Base-by-base conservation (phyloP, 2,888 invertebrate genomes). In the Pocota personata region DNA sequence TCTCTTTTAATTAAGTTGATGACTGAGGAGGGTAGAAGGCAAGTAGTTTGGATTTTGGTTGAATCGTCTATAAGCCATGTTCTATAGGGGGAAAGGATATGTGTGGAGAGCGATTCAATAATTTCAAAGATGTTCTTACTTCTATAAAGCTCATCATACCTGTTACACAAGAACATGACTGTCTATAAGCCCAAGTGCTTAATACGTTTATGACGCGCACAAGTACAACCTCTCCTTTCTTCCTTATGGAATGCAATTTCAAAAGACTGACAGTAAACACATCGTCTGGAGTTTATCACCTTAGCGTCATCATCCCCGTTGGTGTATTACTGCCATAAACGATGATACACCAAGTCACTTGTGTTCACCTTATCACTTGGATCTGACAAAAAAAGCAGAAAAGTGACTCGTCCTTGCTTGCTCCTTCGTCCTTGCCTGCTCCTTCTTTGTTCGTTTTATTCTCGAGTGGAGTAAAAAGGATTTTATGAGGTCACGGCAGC, bases 1-100 rank as follows among this genome's bases (percentile, higher is more conserved):
- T 77, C 82, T 75, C 57, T 82, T 80, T 86, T 86, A 82, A 86
- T 86, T 82, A 86, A 82, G 67, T 52, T 67, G 76, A 82, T 86
- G 76, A 35, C 64, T 75, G 60, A 55, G 6, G 14, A 35, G 8
- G 10, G 2, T 4, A 1, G 6, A 16, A 10, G 7, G 32, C 1
- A 32, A 10, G 10, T 0, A 0, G 32, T 32, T 8, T 8, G 32
- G 7, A 1, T 8, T 32, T 2, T 1, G 8, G 7, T 10, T 8
- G 32, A 32, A 8, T 1, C 32, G 1, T 4, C 4, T 30, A 7
- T 30, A 3, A 30, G 30, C 30, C 3, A 5, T 30, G 7, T 3
- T 30, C 30, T 7, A 6, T 30, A 3, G 30, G 1, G 30, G 30
- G 1, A n/a, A n/a, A n/a, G n/a, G n/a, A n/a, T n/a, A n/a, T n/a